Base-by-base conservation (phyloP, 2,888 invertebrate species). In the Drosophila peninsularis region DNA sequence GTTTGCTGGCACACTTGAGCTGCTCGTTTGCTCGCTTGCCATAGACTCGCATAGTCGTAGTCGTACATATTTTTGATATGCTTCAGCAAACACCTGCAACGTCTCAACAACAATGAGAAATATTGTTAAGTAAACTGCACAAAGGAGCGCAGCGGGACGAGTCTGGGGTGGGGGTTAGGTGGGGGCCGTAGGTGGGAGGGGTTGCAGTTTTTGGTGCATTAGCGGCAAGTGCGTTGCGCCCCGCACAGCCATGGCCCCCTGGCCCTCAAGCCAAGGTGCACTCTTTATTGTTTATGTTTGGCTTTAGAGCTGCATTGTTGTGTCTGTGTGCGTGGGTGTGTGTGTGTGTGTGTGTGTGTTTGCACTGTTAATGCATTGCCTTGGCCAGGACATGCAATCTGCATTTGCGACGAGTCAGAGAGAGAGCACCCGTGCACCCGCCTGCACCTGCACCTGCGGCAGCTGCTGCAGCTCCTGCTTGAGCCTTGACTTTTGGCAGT, bases 71-170 rank as follows among this genome's bases (percentile, higher is more conserved):
- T 88, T 82, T 82, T 84, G 82, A 82, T 88, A 82, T 85, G 82
- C 85, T 82, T 77, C 75, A 75, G 88, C 77, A 79, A 88, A 88
- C 88, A 83, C 83, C 83, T 88, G 83, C 88, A 88, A 88, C 82
- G 85, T 83, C 88, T 88, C 88, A 88, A 85, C 83, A 85, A 88
- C 88, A 85, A 85, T 77, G 81, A 69, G 68, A 85, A 85, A 84
- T 87, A 87, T 84, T 71, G 71, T 82, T 73, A 78, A 87, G 82
- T 84, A 81, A 87, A 71, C 71, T 63, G 42, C 57, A 76, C 74
- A 74, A 76, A 74, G 62, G 66, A 56, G 50, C 39, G n/a, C 44
- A 50, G 47, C n/a, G 37, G 50, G 34, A 45, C 44, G 56, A 13
- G 10, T 11, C 3, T 6, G 37, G 9, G 1, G 52, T 42, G 53